Conservation (phyloP, 2,113 vertebrate genomes). For the Lepidothrix coronata region DNA sequence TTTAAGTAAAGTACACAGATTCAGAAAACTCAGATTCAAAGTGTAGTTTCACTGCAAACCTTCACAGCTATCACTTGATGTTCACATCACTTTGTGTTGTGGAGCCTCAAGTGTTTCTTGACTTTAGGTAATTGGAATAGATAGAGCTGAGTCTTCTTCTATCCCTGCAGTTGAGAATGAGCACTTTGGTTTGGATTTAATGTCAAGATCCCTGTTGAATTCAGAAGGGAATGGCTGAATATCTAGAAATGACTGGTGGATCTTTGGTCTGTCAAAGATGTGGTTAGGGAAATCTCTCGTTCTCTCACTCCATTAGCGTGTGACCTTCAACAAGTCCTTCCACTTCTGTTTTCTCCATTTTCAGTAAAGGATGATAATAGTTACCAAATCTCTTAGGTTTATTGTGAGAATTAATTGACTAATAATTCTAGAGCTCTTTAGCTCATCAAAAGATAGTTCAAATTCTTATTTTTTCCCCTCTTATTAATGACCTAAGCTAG, state of each 20-base stretch:
- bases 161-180: background rate
- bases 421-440: slow-evolving; percentile 31
- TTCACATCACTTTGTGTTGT: background rate
- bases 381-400: background rate
- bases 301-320: background rate
- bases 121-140: background rate
- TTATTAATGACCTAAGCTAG: background rate
- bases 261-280: background rate
- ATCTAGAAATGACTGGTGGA: background rate
- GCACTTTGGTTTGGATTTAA: background rate
- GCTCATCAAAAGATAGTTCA: slow-evolving; percentile 14
- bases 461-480: background rate
- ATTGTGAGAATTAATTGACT: slow-evolving; percentile 13
- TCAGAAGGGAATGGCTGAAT: background rate
- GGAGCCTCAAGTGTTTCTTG: background rate
- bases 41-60: background rate
- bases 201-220: background rate
- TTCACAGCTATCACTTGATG: background rate
- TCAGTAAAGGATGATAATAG: background rate
- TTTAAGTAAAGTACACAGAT: background rate
- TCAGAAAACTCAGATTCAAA: background rate
- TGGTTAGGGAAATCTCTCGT: background rate
- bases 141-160: background rate
- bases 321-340: background rate
- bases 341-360: background rate